A percentile compares a stretch with the other conserved stretches of the same genome.
Conservation (phyloP, 2,113 vertebrate genomes). For the Saccopteryx leptura region DNA sequence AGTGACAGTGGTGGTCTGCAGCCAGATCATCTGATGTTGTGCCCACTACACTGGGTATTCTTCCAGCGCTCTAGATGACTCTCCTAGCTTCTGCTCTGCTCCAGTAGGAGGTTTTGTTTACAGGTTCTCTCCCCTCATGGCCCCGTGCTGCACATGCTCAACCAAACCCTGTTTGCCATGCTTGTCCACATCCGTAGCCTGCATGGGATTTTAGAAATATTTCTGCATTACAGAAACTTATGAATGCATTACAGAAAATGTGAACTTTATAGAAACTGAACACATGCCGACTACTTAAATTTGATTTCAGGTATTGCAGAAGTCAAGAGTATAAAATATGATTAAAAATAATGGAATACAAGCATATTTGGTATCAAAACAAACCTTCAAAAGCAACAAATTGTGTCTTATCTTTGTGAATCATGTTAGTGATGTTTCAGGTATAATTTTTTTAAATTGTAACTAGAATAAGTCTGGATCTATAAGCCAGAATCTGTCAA, state of each 20-base stretch:
- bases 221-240: background rate
- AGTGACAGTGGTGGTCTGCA: background rate
- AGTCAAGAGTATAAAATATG: constrained; percentile 25
- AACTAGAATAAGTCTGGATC: constrained; percentile 65
- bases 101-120: background rate
- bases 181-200: background rate
- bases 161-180: background rate
- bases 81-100: background rate
- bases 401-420: constrained; percentile 69
- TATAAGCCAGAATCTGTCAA: constrained; percentile 19
- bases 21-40: background rate
- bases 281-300: background rate
- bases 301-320: constrained; percentile 69
- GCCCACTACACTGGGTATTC: background rate
- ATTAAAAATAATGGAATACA: constrained; percentile 70
- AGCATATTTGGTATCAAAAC: constrained; percentile 75
- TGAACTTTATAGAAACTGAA: constrained; percentile 32
- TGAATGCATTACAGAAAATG: background rate
- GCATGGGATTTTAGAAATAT: background rate
- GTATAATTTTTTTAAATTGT: constrained; percentile 58
- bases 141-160: background rate
- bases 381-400: constrained; percentile 52
- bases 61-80: background rate
- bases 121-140: background rate
- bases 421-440: constrained; percentile 37